Conservation (phyloP, 2,113 vertebrate species). For the Hyperopisus bebe region DNA sequence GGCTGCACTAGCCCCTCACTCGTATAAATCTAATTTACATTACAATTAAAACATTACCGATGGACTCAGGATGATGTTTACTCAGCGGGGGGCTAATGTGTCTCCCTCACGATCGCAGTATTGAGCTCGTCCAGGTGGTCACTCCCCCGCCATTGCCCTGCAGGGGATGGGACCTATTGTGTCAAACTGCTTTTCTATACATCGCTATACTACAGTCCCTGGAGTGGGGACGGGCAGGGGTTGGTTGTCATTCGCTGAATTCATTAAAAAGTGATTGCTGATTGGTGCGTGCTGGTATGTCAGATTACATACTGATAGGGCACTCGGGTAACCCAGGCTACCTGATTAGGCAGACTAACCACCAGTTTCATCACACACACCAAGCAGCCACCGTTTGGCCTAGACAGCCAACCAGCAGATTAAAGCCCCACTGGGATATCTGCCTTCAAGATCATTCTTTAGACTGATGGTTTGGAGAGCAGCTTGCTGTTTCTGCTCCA, state of each 20-base stretch:
- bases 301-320: not conserved
- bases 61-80: constrained; percentile 48
- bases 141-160: constrained; percentile 10
- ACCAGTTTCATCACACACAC: not conserved
- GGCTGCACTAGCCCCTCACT: constrained; percentile 22
- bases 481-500: not conserved
- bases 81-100: constrained; percentile 52
- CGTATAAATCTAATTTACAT: constrained; percentile 53
- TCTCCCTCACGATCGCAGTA: constrained; percentile 40
- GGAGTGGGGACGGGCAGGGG: not conserved
- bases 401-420: not conserved
- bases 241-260: constrained; percentile 28
- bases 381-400: not conserved
- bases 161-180: constrained; percentile 17
- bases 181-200: constrained; percentile 23
- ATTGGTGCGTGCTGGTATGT: not conserved
- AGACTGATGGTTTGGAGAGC: not conserved
- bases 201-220: constrained; percentile 23
- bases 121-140: constrained; percentile 48
- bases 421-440: not conserved
- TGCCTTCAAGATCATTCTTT: not conserved
- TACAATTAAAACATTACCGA: constrained; percentile 51
- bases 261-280: constrained; percentile 30
- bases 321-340: not conserved
- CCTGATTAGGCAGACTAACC: constrained; percentile 8